A percentile compares a stretch with the other conserved stretches of the same genome.
Evolutionary conservation across 2,888 invertebrate genomes (phyloP).

Genomic region (Scelioninae gen. 2): DNA sequence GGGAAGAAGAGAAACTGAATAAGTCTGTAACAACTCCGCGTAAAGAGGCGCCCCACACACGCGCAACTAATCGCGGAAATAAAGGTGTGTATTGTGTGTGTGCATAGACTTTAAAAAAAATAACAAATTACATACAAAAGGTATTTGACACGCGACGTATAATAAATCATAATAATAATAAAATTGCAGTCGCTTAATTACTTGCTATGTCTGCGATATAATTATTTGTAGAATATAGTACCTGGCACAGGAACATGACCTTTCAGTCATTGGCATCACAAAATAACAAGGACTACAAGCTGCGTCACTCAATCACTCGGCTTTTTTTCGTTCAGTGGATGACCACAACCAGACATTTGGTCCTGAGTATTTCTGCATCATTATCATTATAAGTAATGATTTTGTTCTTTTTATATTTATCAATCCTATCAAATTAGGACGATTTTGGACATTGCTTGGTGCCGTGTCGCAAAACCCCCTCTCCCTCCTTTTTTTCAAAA

Average conservation of each 20-base stretch:
- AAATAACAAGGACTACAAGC: constrained; percentile 75
- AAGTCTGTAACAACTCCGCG: constrained; percentile 54
- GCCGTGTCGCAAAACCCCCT: constrained; percentile 51
- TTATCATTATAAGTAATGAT: constrained; percentile 60
- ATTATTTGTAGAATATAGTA: constrained; percentile 72
- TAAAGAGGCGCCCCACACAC: constrained; percentile 44
- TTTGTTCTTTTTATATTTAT: constrained; percentile 55
- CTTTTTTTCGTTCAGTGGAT: constrained; percentile 65
- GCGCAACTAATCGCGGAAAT: constrained; percentile 61
- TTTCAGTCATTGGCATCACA: constrained; percentile 75
- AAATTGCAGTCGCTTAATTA: constrained; percentile 63
- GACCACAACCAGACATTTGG: constrained; percentile 75
- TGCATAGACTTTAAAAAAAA: constrained; percentile 75
- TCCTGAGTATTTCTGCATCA: constrained; percentile 75
- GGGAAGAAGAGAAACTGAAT: constrained; percentile 26
- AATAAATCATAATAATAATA: constrained; percentile 65
- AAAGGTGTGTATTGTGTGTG: constrained; percentile 66
- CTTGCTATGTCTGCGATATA: constrained; percentile 68
- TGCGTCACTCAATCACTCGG: constrained; percentile 68
- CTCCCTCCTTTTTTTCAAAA: constrained; percentile 38
- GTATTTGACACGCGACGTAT: constrained; percentile 70
- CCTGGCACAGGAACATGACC: constrained; percentile 76
- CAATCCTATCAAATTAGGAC: constrained; percentile 57
- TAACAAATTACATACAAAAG: constrained; percentile 75
- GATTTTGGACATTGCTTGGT: constrained; percentile 60